These are phyloP conservation scores for Ceratosolen solmsi DNA, from an alignment of 1,140 invertebrate genomes.

Conservation along the genomic window DNA sequence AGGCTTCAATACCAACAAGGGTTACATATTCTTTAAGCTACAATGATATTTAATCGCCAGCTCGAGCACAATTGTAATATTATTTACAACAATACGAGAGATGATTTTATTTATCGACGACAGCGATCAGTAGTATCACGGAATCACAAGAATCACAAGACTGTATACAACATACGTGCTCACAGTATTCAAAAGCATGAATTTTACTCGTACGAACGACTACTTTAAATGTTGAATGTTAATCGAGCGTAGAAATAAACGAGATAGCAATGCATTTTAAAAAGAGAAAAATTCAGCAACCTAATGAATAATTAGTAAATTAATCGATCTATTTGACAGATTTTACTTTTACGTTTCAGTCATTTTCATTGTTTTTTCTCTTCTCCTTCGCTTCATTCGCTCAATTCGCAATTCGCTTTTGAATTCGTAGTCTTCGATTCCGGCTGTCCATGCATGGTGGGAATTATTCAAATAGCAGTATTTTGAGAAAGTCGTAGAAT, in stretches of 20 bases:
- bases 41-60: too few species aligned
- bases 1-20: neutral
- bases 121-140: neutral
- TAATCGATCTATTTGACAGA: neutral
- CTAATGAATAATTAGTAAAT: neutral
- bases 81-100: neutral
- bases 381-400: too few species aligned
- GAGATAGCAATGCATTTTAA: neutral
- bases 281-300: neutral
- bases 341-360: too few species aligned
- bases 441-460: neutral
- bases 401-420: neutral
- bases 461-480: neutral
- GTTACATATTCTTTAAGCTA: neutral
- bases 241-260: neutral
- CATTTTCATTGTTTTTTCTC: too few species aligned
- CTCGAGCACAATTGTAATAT: neutral
- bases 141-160: neutral
- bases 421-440: slow-evolving; percentile 15
- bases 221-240: slow-evolving; percentile 6
- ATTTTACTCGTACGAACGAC: neutral
- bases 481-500: neutral
- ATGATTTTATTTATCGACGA: slow-evolving; percentile 5
- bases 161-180: neutral
- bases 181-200: neutral